Base-by-base conservation (phyloP, 2,888 invertebrate species). In the Belgica antarctica region DNA sequence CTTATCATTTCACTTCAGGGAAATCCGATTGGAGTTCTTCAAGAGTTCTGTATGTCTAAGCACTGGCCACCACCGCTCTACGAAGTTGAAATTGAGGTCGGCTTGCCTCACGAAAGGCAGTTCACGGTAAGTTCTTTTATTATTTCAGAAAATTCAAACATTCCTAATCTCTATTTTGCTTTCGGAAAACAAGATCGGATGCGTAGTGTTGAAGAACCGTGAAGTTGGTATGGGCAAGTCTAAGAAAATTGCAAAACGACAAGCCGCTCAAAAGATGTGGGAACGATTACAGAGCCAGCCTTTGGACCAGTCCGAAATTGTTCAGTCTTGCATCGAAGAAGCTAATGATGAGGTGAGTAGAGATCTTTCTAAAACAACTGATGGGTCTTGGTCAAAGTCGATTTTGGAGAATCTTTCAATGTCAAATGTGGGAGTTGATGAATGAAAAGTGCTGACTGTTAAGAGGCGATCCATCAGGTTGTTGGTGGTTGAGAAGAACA, bases 21-120 rank as follows among this genome's bases (percentile, higher is more conserved):
- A 10, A 95, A 98, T 80, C 97, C 97, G 1, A 96, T 98, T 72
- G 97, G 97, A 17, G 92, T 94, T 83, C 83, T 98, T 70, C 92
- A 92, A 79, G 97, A 98, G 80, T 86, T 96, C 81, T 96, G 96
- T 78, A 96, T 96, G 93, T 93, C 95, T 47, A 87, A 92, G 69
- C 89, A 94, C 74, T 94, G 96, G 91, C 94, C 95, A 28, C 96
- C 96, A 46, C 97, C 98, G 25, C 87, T 88, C 25, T 98, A 98
- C 78, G 91, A 94, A 75, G 93, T 94, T 75, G 91, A 68, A 31
- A 17, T 79, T 24, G 79, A 78, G 74, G 74, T 78, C 78, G 86
- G 96, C 46, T 82, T 95, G 71, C 96, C 96, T 0, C 96, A 96
- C 77, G 24, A 41, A 62, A 87, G n/a, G n/a, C n/a, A n/a, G n/a